phyloP scores from a whole-genome alignment of 2,888 invertebrate genomes.

The Suillia variegata region DNA sequence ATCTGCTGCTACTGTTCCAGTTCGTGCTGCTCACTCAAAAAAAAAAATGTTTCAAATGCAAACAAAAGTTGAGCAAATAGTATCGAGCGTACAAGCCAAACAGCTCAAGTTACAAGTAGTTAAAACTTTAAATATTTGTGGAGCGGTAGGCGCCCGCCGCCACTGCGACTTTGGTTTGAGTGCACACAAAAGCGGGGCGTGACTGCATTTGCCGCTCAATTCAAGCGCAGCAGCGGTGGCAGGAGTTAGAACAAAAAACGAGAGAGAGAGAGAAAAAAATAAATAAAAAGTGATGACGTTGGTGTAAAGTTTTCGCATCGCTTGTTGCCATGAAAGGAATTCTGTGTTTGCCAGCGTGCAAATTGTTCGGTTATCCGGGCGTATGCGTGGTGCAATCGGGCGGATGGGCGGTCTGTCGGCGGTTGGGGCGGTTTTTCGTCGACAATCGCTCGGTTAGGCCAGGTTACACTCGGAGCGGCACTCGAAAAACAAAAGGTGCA shows the following conservation, averaged over 20 bases:
- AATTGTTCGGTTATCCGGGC: neutral
- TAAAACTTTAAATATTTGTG: constrained; percentile 1
- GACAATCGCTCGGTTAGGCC: too few relatives aligned
- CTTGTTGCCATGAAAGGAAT: neutral
- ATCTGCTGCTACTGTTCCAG: too few relatives aligned
- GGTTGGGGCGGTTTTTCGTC: too few relatives aligned
- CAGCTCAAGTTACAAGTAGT: constrained; percentile 4
- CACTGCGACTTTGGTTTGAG: neutral
- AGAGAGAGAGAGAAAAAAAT: neutral
- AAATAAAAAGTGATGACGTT: neutral
- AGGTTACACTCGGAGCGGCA: neutral
- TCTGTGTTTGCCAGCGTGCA: constrained; percentile 6
- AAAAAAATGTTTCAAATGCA: neutral
- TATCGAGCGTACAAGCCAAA: neutral
- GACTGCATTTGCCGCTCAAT: too few relatives aligned
- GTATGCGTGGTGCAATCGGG: too few relatives aligned
- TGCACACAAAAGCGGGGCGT: neutral
- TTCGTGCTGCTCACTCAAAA: too few relatives aligned
- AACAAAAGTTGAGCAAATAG: constrained; percentile 2
- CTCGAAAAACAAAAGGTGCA: neutral
- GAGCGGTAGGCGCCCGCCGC: neutral
- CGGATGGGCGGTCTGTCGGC: too few relatives aligned
- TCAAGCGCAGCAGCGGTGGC: too few relatives aligned
- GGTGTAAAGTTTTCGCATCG: neutral
- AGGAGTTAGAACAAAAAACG: neutral